phyloP scores from a whole-genome alignment of 2,113 vertebrate species.

The Dolichotis patagonum region DNA sequence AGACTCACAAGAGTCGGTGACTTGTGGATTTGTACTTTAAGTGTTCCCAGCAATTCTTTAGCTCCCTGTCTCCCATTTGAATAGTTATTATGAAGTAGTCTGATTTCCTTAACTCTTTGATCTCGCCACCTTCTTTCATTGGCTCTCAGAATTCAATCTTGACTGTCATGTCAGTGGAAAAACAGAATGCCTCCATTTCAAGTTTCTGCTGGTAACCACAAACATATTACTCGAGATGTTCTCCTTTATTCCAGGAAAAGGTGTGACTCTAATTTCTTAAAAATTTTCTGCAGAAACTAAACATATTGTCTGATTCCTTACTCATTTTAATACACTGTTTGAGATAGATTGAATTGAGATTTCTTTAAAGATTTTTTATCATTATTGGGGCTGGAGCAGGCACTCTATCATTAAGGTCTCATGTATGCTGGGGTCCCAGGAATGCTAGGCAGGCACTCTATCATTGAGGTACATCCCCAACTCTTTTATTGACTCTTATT shows the following conservation, averaged over 20 bases:
- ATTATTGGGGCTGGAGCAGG: not conserved
- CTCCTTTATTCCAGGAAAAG: not conserved
- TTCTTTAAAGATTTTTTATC: not conserved
- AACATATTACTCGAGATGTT: not conserved
- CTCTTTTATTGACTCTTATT: not conserved
- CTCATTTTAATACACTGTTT: not conserved
- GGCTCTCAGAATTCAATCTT: not conserved
- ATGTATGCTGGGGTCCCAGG: no score
- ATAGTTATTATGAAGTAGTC: not conserved
- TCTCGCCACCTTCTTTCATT: not conserved
- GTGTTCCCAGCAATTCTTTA: not conserved
- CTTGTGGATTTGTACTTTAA: not conserved
- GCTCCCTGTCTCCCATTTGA: not conserved
- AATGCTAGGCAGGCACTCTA: no score
- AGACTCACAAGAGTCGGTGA: not conserved
- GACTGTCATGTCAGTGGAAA: not conserved
- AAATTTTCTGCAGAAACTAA: not conserved
- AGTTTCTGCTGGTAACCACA: not conserved
- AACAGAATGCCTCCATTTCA: not conserved
- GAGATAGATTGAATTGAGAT: not conserved
- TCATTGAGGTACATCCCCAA: not conserved
- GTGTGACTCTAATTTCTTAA: not conserved
- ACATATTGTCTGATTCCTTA: not conserved
- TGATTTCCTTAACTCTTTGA: not conserved
- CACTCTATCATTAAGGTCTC: not conserved